Evolutionary conservation across 2,797 vertebrate species (phyloP), one percentile per base, ranked within the genome.

Genomic region (Monodelphis domestica): DNA sequence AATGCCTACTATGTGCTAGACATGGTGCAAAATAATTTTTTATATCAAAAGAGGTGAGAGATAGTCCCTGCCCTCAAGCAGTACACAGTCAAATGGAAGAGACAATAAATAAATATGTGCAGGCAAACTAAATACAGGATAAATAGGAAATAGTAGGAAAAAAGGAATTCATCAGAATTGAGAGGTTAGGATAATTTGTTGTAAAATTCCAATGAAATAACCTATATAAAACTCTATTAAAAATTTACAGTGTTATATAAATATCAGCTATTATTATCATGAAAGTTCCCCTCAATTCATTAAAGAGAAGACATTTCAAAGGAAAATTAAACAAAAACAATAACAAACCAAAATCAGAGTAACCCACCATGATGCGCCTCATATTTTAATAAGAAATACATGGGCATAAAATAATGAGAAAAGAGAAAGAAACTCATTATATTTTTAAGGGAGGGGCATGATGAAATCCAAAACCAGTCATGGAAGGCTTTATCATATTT

Each of bases 401-500:
- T 33, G 29, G 51, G 29, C 87, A 84, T 50, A 50, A 84, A 88
- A 53, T 88, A 94, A n/a, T 33, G 90, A 90, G 93, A 92, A 33
- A 51, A 94, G 78, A 78, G 24, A 54, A 50, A 89, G 53, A 94
- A 59, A 78, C 51, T 53, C 45, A 96, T 94, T 93, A 51, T 14
- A 24, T 89, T 53, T 70, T 88, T 52, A 30, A 53, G 87, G 52
- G 87, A 50, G 70, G 9, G 38, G 3, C 45, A 84, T 84, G 38
- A 84, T 88, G 88, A 78, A 87, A 97, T 91, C 94, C 87, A 96
- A 94, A 96, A 90, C 28, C 91, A 91, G 59, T 55, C 38, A 54
- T 12, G 51, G 89, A 93, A 90, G n/a, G n/a, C 90, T 88, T 96
- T 90, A 70, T 28, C 92, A 96, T 70, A 84, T 94, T 95, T 90